A percentile compares a stretch with the other conserved stretches of the same genome.
These are phyloP conservation scores for Protosalanx chinensis DNA, from an alignment of 2,797 vertebrate genomes.

Conservation along the genomic window DNA sequence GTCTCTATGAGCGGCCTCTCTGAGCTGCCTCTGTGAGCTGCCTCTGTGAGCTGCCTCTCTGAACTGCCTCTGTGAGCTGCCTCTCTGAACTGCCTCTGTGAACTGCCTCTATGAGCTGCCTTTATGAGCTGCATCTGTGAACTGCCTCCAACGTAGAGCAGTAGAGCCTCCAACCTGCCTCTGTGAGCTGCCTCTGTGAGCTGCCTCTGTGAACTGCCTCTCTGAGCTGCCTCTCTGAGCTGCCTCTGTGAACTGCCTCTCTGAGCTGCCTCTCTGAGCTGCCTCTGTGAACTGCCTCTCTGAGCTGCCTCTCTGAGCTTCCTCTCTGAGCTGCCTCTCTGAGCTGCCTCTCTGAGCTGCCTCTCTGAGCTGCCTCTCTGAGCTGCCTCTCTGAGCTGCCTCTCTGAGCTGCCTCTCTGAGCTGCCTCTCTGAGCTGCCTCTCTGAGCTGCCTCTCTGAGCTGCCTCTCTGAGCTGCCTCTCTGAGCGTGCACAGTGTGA, in stretches of 20 bases:
- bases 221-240: neutral
- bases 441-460: neutral
- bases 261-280: neutral
- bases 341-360: neutral
- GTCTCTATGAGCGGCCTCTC: neutral
- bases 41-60: neutral
- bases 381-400: neutral
- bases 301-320: neutral
- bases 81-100: conserved; percentile 15
- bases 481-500: neutral
- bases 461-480: neutral
- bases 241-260: neutral
- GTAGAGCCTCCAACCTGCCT: too few relatives aligned
- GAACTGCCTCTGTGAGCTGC: neutral
- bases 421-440: neutral
- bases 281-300: neutral
- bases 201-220: neutral
- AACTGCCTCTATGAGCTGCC: conserved; percentile 23
- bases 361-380: neutral
- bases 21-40: neutral
- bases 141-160: too few relatives aligned
- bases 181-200: neutral
- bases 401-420: neutral
- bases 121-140: neutral
- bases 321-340: neutral